Base-by-base conservation (phyloP, 1,140 invertebrate species). In the Drosophila pallidifrons region DNA sequence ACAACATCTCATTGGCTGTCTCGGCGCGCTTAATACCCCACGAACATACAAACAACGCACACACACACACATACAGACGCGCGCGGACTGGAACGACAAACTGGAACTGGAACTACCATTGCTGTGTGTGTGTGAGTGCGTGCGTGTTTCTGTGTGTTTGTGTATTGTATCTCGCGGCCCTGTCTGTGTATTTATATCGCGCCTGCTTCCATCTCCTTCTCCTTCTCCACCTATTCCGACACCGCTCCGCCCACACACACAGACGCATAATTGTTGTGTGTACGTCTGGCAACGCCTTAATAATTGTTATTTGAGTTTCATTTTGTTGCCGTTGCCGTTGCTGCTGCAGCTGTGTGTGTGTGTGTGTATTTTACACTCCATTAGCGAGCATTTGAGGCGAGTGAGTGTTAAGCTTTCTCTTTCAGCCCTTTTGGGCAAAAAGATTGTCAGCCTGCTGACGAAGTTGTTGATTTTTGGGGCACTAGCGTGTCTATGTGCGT, bases 281-380 rank as follows among this genome's bases (percentile, higher is more conserved):
- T 72, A 74, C 72, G 90, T 91, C 90, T 91, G 90, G 90, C 81
- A 91, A 91, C 90, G 90, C 90, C 90, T 91, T 91, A 82, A 91
- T 91, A 91, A 91, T 91, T 91, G 86, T 90, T 91, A 87, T 91
- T 91, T 91, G 85, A 91, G 85, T 90, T 89, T 79, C 85, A 79
- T 91, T 91, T 91, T 89, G 77, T 77, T 81, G 81, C 73, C 66
- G 38, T 51, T 59, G 72, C 54, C 38, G 16, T 32, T 63, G 28
- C 57, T 25, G 46, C 8, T 51, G 49, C 15, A 13, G 41, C 47
- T 71, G 52, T 43, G 55, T 68, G 43, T 61, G 28, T 75, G 59
- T 78, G 81, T 86, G 74, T 67, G 61, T 74, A 61, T 81, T 81
- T 87, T 86, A 87, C 80, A 82, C 88, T 85, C 85, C 86, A 89